phyloP scores from a whole-genome alignment of 2,113 vertebrate species.

The Salvelinus fontinalis region DNA sequence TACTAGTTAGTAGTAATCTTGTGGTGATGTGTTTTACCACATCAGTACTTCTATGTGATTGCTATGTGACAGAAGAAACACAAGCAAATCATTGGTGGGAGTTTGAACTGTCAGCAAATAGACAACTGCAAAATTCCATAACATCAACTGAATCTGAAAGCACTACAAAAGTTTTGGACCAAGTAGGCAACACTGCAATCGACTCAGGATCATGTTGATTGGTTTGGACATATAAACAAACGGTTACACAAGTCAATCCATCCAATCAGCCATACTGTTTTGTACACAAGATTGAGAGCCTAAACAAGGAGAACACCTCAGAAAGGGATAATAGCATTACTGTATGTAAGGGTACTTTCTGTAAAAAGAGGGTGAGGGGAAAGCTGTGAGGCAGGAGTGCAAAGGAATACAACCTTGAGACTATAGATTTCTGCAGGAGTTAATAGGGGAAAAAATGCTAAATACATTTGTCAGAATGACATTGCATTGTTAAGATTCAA shows the following conservation, averaged over 20 bases:
- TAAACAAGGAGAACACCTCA: conserved; percentile 53
- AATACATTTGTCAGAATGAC: conserved; percentile 15
- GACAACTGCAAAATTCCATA: not conserved
- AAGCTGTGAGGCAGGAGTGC: conserved; percentile 59
- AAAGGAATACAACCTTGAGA: conserved; percentile 49
- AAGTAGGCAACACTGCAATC: conserved; percentile 49
- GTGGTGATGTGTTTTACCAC: not conserved
- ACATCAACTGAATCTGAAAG: not conserved
- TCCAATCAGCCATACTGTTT: conserved; percentile 76
- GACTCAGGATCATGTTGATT: conserved; percentile 38
- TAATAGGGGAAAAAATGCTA: conserved; percentile 30
- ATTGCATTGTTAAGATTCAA: conserved; percentile 52
- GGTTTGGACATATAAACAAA: conserved; percentile 65
- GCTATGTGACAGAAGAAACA: conserved; percentile 48
- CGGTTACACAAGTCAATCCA: conserved; percentile 67
- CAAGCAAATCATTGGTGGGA: not conserved
- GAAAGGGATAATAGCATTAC: not conserved
- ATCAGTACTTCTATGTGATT: not conserved
- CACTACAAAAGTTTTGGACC: no score
- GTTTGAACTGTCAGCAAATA: not conserved
- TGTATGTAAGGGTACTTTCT: not conserved
- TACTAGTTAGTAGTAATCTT: conserved; percentile 22
- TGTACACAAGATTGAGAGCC: conserved; percentile 71
- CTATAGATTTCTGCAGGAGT: conserved; percentile 26
- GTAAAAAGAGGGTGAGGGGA: conserved; percentile 50